Evolutionary conservation across 2,888 invertebrate genomes (phyloP), one percentile per base, ranked within the genome.

Genomic region (Andrena dorsata): DNA sequence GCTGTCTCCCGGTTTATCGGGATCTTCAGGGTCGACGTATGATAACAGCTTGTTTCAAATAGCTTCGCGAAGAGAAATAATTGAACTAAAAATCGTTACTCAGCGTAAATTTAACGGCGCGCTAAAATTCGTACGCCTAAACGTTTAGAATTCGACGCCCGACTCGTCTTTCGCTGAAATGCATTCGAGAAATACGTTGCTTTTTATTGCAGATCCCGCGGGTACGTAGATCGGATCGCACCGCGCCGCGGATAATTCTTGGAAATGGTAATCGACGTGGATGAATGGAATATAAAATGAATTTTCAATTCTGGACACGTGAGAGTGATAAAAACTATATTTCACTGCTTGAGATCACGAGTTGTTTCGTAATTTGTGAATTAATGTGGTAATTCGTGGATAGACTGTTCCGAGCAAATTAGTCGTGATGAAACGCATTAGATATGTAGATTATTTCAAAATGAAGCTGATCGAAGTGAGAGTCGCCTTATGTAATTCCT

Each of bases 41-140:
- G 65, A 84, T 83, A 76, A 84, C n/a, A 41, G 32, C 20, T 41
- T 41, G 8, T 8, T 10, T 28, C 2, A 20, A 66, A 78, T 60
- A 41, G 35, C 13, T 28, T 10, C 8, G n/a, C 16, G 1, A 13
- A 13, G 20, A 20, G 53, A 53, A 23, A 32, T 35, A 69, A 41
- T 49, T 30, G 20, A 30, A 60, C n/a, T n/a, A 63, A n/a, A 35
- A 63, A 63, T 16, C 7, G 4, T 23, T 8, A 13, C 60, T 60
- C 2, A 8, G 20, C 28, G 20, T 1, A 2, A 49, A 32, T 23
- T 51, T 51, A 23, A 61, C 32, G n/a, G 5, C 13, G 32, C 4
- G 30, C 69, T 28, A 10, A 32, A 56, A 32, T 53, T 71, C 61
- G 2, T 10, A 8, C 0, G 6, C 49, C 6, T 8, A 5, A 32